Evolutionary conservation across 1,140 invertebrate species (phyloP), one percentile per base, ranked within the genome.

Genomic region (Panonychus citri): DNA sequence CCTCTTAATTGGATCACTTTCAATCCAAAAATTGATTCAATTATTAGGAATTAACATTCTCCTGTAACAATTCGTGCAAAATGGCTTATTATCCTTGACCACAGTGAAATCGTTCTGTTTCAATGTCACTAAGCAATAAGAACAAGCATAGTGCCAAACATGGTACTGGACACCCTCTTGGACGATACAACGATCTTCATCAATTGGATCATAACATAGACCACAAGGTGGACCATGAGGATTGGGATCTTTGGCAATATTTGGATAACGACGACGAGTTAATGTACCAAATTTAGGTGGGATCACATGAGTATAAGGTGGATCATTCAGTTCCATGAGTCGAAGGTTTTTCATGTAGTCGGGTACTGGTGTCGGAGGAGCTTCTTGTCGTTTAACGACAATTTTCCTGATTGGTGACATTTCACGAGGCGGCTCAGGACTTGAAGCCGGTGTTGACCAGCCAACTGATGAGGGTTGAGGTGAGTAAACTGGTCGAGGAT

Each of bases 131-230:
- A 49, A 43, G 28, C 54, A 56, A 27, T 30, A 56, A 2, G 40
- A 48, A 37, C 54, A 56, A 13, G 28, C 39, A 19, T n/a, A 56
- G 25, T 56, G 54, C 54, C 54, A 56, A 56, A 46, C 54, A 48
- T 56, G 54, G 28, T 25, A 56, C 21, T 56, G n/a, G 17, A 28
- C 40, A 28, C 34, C 34, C n/a, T 56, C 54, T 15, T 19, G 17
- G 17, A 48, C 19, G 17, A 56, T 50, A 34, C 54, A 56, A 15
- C 54, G n/a, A 15, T 37, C n/a, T 30, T 56, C 54, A 19, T 24
- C 28, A 26, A 56, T 56, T 10, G 34, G 40, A 13, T 56, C 34
- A 34, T 56, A 37, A 26, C 54, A 56, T 19, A 56, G 26, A 17
- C 40, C 28, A 34, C 54, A 56, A 4, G 54, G 54, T 34, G 43